Conservation (phyloP, 2,113 vertebrate genomes). For the Tauraco erythrolophus region DNA sequence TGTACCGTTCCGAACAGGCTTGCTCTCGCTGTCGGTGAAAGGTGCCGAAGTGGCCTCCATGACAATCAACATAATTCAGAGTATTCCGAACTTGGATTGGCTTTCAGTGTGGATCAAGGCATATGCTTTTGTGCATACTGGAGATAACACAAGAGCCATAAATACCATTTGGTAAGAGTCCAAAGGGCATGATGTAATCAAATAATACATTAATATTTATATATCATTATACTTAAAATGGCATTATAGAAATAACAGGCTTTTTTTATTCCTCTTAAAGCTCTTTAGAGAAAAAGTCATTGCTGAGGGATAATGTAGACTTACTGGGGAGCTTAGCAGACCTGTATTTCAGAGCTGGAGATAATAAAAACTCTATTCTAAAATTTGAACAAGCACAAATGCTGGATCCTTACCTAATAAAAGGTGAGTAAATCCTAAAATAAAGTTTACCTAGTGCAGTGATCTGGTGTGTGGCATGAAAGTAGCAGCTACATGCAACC, state of each 20-base stretch:
- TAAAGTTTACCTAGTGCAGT: background rate
- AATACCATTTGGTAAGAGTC: constrained; percentile 94
- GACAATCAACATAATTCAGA: constrained; percentile 98
- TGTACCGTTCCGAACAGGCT: constrained; percentile 75
- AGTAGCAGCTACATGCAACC: background rate
- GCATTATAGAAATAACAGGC: background rate
- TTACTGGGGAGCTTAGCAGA: constrained; percentile 95
- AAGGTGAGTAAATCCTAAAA: constrained; percentile 79
- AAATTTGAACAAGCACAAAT: constrained; percentile 99
- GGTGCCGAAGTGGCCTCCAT: constrained; percentile 97
- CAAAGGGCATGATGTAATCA: background rate
- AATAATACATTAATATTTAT: background rate
- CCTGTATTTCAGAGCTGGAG: constrained; percentile 95
- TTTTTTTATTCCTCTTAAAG: constrained; percentile 72
- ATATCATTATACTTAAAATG: background rate
- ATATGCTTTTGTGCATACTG: constrained; percentile 93
- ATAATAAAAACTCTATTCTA: constrained; percentile 95
- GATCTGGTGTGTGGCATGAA: background rate
- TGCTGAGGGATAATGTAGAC: constrained; percentile 95
- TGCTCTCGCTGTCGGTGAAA: constrained; percentile 96
- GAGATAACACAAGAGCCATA: constrained; percentile 96
- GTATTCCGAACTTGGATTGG: constrained; percentile 95
- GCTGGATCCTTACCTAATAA: constrained; percentile 97
- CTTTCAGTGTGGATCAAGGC: constrained; percentile 99
- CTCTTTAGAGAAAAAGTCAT: constrained; percentile 96